phyloP scores from a whole-genome alignment of 2,797 vertebrate species.

The Remorina albescens region DNA sequence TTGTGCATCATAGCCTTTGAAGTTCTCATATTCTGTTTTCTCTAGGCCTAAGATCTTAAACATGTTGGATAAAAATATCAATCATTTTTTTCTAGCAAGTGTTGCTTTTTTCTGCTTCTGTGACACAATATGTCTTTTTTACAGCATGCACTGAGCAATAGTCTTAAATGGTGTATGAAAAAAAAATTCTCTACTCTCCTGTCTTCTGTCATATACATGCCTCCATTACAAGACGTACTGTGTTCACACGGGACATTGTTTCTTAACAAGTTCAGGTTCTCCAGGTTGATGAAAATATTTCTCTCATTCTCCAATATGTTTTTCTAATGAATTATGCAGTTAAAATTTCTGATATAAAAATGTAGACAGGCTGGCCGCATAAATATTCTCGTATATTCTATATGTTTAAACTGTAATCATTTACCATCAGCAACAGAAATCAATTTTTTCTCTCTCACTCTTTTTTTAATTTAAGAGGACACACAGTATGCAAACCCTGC shows the following conservation, averaged over 20 bases:
- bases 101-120: slow-evolving; percentile 15
- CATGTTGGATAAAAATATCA: slow-evolving; percentile 28
- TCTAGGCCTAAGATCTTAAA: slow-evolving; percentile 20
- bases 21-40: slow-evolving; percentile 44
- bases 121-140: slow-evolving; percentile 21
- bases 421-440: slow-evolving; percentile 46
- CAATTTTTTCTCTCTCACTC: no score
- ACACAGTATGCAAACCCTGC: slow-evolving; percentile 49
- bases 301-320: background rate
- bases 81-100: slow-evolving; percentile 7
- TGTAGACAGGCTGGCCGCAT: slow-evolving; percentile 6
- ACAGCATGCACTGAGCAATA: background rate
- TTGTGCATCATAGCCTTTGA: slow-evolving; percentile 70
- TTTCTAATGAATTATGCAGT: slow-evolving; percentile 48
- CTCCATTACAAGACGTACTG: background rate
- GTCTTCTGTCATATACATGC: background rate
- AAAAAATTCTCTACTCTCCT: background rate
- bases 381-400: no score
- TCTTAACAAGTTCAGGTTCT: background rate
- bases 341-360: slow-evolving; percentile 47
- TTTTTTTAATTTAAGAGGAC: slow-evolving; percentile 48
- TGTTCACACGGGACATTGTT: background rate
- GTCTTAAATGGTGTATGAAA: background rate
- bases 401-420: slow-evolving; percentile 52
- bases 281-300: slow-evolving; percentile 1